Evolutionary conservation across 2,113 vertebrate species (phyloP).

Genomic region (Hemiprocne comata): DNA sequence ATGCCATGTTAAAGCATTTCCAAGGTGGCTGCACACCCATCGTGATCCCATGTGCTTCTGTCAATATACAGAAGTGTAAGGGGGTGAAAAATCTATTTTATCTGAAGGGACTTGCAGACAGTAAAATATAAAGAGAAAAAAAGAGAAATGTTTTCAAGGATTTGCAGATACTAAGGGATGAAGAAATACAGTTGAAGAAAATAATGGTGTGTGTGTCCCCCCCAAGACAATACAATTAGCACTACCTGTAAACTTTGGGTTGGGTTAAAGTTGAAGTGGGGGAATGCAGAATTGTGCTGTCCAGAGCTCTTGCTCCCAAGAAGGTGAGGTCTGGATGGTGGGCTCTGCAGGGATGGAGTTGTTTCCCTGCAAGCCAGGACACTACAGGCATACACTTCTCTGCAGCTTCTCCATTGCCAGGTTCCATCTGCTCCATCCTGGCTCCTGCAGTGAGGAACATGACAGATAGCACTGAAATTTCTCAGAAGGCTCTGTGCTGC

Average conservation of each 20-base stretch:
- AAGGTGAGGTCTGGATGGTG: neutral
- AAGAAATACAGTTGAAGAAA: neutral
- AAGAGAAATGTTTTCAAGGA: neutral
- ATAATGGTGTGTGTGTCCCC: neutral
- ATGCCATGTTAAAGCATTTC: neutral
- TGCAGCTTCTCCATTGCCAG: neutral
- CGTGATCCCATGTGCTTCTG: neutral
- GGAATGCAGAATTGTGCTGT: neutral
- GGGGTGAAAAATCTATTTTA: neutral
- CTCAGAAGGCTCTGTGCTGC: neutral
- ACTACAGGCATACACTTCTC: neutral
- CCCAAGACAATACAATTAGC: neutral
- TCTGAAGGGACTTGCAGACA: neutral
- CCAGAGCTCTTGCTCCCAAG: neutral
- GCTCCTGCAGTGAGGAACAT: fast-evolving
- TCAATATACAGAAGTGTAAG: neutral
- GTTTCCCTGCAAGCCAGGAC: neutral
- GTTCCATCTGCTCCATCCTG: neutral
- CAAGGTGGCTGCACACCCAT: neutral
- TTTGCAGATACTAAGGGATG: neutral
- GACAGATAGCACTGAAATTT: fast-evolving
- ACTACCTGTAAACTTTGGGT: neutral
- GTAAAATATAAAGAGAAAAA: neutral
- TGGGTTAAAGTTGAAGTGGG: neutral
- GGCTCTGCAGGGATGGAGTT: neutral